Percentiles rank a stretch among this genome's conserved stretches.
Evolutionary conservation across 1,140 invertebrate genomes (phyloP).

Genomic region (Cydia splendana): DNA sequence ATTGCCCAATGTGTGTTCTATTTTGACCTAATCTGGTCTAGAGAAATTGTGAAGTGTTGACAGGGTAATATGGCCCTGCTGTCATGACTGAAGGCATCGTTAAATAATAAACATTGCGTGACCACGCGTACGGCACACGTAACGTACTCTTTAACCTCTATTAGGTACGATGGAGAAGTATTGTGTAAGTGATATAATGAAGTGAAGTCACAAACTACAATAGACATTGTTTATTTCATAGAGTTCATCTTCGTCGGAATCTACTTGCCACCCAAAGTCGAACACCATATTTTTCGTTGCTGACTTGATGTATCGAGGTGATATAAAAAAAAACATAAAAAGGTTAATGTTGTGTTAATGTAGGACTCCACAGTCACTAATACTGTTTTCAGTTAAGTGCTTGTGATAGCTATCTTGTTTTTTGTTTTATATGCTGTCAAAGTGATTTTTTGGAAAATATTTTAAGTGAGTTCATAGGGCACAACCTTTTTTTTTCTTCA

Average conservation of each 20-base stretch:
- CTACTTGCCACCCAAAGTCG: background rate
- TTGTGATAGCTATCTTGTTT: too few species aligned
- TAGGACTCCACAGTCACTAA: too few species aligned
- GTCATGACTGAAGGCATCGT: constrained; percentile 23
- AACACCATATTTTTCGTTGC: background rate
- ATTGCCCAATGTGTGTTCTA: constrained; percentile 18
- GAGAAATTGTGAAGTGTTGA: constrained; percentile 44
- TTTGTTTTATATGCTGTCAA: too few species aligned
- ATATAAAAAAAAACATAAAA: too few species aligned
- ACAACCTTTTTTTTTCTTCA: too few species aligned
- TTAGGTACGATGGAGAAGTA: constrained; percentile 38
- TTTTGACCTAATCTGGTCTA: constrained; percentile 42
- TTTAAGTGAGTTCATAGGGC: too few species aligned
- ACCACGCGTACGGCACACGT: constrained; percentile 46
- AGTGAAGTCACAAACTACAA: constrained; percentile 33
- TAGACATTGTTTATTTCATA: background rate
- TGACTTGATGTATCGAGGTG: too few species aligned
- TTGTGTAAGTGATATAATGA: constrained; percentile 48
- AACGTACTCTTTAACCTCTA: constrained; percentile 56
- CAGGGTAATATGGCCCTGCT: constrained; percentile 44
- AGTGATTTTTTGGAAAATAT: too few species aligned
- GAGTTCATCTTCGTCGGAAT: constrained; percentile 4
- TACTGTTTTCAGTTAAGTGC: too few species aligned
- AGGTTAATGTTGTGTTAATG: too few species aligned
- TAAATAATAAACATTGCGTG: constrained; percentile 52